These are phyloP conservation scores for Fragum fragum DNA, from an alignment of 2,888 invertebrate genomes.

Conservation along the genomic window DNA sequence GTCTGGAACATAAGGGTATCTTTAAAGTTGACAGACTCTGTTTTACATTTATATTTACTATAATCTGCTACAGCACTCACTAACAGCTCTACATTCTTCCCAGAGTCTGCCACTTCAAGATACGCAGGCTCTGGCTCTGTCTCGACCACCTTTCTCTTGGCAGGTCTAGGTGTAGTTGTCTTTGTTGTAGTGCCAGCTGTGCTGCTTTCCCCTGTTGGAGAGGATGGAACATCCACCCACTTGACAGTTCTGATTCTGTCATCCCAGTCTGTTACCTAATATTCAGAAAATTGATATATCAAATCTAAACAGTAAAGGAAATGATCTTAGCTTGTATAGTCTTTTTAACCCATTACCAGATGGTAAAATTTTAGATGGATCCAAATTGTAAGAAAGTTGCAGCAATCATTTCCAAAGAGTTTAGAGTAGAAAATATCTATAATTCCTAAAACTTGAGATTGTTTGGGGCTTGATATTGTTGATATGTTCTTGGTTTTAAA, in stretches of 20 bases:
- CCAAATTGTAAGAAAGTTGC: too few species aligned
- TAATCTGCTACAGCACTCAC: conserved; percentile 84
- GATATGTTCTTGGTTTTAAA: too few species aligned
- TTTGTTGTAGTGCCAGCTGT: conserved; percentile 54
- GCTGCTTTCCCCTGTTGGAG: conserved; percentile 67
- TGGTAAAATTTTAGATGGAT: too few species aligned
- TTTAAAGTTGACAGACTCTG: conserved; percentile 83
- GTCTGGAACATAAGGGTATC: conserved; percentile 87
- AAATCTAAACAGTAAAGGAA: too few species aligned
- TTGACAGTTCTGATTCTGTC: conserved; percentile 85
- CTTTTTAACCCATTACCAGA: too few species aligned
- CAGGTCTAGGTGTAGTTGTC: conserved; percentile 74
- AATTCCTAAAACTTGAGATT: too few species aligned
- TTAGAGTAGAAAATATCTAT: too few species aligned
- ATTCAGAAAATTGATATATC: too few species aligned
- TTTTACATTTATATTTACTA: conserved; percentile 84
- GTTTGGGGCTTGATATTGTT: too few species aligned
- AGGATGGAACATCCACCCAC: conserved; percentile 84
- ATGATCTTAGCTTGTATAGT: too few species aligned
- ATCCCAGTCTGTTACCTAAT: conserved; percentile 86
- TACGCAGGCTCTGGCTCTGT: conserved; percentile 85
- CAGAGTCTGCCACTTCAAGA: conserved; percentile 82
- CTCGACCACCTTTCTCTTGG: conserved; percentile 86
- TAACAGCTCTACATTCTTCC: conserved; percentile 82
- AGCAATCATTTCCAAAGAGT: too few species aligned